Base-by-base conservation (phyloP, 2,113 vertebrate genomes). In the Lasiurus borealis region DNA sequence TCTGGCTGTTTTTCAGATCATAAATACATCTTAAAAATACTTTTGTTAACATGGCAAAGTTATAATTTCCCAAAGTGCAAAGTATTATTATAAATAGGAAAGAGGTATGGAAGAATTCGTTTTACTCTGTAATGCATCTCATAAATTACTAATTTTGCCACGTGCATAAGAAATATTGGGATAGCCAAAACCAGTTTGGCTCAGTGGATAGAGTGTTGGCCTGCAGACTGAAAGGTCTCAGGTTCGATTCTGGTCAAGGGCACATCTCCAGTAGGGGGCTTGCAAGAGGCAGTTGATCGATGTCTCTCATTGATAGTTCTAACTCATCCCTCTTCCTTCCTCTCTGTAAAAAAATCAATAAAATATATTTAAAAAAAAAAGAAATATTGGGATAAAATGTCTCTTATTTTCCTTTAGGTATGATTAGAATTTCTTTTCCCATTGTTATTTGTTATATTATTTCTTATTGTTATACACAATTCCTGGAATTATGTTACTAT, bases 11-110 rank as follows among this genome's bases (percentile, higher is more conserved):
- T 66, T 57, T 95, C 95, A 96, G 72, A 76, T 75, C 66, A 85
- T 96, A 78, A 73, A 69, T 82, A 36, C 2, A 88, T 71, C 77
- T 75, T 76, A 86, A 46, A 80, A 31, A 8, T 92, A 82, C 64
- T 57, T 96, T 29, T 71, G 5, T 95, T 97, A 97, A 95, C 68
- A 83, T 6, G 14, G 84, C 71, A 36, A 96, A 95, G 71, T 95
- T 94, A 77, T 93, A 88, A 95, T 96, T 97, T 97, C 59, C 85
- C 96, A 97, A 96, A 88, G 88, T 96, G 90, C 46, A 95, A 83
- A 86, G 69, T 90, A 68, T 95, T 96, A 91, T 94, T 85, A 85
- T 92, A 92, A 96, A 84, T 88, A 96, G 88, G 77, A 57, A 88
- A 66, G 82, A 88, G 25, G n/a, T 90, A 69, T 62, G 57, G 73